Percentiles rank a stretch among this genome's conserved stretches.
Conservation (phyloP, 1,140 invertebrate genomes). For the Tribolium madens region DNA sequence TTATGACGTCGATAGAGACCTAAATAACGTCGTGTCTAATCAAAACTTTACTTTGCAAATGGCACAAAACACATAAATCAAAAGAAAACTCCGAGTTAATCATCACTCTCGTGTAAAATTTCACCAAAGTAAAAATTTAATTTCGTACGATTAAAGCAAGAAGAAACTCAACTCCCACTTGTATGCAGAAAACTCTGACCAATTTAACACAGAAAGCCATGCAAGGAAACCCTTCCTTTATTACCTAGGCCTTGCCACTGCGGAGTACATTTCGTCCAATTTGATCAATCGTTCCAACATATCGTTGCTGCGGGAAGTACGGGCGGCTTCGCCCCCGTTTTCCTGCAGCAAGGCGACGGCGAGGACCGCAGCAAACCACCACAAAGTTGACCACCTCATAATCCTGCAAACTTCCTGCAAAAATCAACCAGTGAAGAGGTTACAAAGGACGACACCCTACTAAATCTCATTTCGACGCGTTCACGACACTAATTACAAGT, state of each 20-base stretch:
- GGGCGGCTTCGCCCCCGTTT: slow-evolving; percentile 55
- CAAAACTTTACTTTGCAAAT: neutral
- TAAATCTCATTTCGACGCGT: slow-evolving; percentile 7
- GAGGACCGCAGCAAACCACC: slow-evolving; percentile 55
- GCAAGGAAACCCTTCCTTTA: neutral
- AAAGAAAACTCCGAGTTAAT: neutral
- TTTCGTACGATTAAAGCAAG: neutral
- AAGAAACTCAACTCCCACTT: neutral
- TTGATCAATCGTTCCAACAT: slow-evolving; percentile 61
- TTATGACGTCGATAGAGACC: neutral
- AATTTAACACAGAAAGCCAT: slow-evolving; percentile 7
- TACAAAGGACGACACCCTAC: neutral
- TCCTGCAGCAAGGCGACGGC: slow-evolving; percentile 55
- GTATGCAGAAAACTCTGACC: slow-evolving; percentile 3
- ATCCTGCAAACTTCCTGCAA: slow-evolving; percentile 20
- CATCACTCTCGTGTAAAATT: neutral
- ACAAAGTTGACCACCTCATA: slow-evolving; percentile 59
- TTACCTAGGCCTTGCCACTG: slow-evolving; percentile 64
- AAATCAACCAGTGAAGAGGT: neutral
- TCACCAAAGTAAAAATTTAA: neutral
- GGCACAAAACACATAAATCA: neutral
- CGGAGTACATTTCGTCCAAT: slow-evolving; percentile 63
- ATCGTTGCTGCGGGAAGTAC: slow-evolving; percentile 59
- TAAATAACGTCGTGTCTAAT: neutral
- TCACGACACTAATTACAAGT: slow-evolving; percentile 20